Percentiles rank a stretch among this genome's conserved stretches.
phyloP scores from a whole-genome alignment of 2,888 invertebrate species.

The Theretra japonica region DNA sequence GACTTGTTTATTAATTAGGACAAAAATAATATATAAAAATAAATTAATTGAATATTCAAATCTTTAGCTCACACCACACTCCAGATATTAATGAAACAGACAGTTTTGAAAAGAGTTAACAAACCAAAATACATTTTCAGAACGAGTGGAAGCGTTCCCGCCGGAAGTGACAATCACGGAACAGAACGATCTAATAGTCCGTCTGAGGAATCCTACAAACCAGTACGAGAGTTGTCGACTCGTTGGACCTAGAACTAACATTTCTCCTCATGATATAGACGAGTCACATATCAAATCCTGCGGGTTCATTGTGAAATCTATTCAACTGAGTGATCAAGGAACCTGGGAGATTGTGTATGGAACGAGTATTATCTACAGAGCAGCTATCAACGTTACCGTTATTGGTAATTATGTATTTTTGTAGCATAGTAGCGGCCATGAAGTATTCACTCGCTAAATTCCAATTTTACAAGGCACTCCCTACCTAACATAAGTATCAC shows the following conservation, averaged over 20 bases:
- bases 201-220: conserved; percentile 53
- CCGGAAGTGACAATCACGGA: conserved; percentile 50
- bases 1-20: no score
- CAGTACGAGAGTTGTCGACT: conserved; percentile 60
- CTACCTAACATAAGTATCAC: no score
- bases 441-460: no score
- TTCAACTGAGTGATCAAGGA: conserved; percentile 52
- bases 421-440: neutral
- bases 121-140: conserved; percentile 48
- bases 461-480: no score
- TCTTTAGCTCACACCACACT: no score
- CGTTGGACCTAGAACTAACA: conserved; percentile 47
- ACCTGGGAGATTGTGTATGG: conserved; percentile 66
- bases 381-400: conserved; percentile 55
- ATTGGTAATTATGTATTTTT: conserved; percentile 51
- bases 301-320: conserved; percentile 57
- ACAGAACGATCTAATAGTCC: conserved; percentile 61
- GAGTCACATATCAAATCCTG: conserved; percentile 54
- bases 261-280: conserved; percentile 36
- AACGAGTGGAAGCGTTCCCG: conserved; percentile 54
- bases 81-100: neutral
- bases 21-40: no score
- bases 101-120: no score
- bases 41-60: no score
- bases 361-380: conserved; percentile 54